phyloP scores from a whole-genome alignment of 1,140 invertebrate species.

The Lepidurus packardi region DNA sequence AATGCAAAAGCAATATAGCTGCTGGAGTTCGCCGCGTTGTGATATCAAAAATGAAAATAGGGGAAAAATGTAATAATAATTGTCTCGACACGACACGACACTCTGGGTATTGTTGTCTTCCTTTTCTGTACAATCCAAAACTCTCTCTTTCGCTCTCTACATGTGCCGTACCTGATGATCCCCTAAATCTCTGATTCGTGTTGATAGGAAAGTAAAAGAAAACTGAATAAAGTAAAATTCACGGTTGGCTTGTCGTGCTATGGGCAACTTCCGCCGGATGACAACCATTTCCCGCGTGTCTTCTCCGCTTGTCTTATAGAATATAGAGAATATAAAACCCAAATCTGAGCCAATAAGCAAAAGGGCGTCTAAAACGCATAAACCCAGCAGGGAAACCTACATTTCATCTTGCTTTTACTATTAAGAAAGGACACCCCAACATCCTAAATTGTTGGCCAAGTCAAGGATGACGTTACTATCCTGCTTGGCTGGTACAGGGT shows the following conservation, averaged over 20 bases:
- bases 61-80: neutral
- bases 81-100: neutral
- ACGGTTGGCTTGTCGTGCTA: constrained; percentile 8
- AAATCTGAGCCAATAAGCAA: constrained; percentile 7
- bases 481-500: no score
- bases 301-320: constrained; percentile 13
- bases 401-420: neutral
- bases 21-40: neutral
- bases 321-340: neutral
- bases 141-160: neutral
- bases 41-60: neutral
- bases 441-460: no score
- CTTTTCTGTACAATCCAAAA: neutral
- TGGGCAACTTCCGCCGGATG: constrained; percentile 16
- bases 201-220: neutral
- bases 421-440: neutral
- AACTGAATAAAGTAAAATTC: neutral
- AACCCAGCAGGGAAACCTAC: neutral
- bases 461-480: no score
- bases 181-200: neutral
- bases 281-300: constrained; percentile 11
- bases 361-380: neutral
- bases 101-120: neutral
- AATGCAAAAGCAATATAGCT: constrained; percentile 16
- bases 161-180: neutral